phyloP scores from a whole-genome alignment of 1,140 invertebrate genomes.

The Neelides sp. region DNA sequence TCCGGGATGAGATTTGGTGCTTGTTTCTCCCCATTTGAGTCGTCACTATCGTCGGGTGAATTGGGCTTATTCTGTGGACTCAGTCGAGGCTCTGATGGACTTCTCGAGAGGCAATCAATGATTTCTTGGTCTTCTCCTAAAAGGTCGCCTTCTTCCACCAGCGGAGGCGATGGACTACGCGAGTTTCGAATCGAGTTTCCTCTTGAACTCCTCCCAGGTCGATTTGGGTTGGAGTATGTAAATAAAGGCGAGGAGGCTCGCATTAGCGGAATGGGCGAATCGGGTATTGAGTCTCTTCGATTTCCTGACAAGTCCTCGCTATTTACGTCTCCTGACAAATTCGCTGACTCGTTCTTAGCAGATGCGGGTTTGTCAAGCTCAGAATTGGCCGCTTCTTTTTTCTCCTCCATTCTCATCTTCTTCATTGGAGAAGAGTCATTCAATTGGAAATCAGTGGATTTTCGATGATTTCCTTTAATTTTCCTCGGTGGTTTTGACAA shows the following conservation, averaged over 20 bases:
- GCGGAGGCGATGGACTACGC: slow-evolving; percentile 13
- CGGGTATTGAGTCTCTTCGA: slow-evolving; percentile 1
- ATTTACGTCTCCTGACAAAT: background rate
- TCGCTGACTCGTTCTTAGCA: background rate
- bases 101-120: slow-evolving; percentile 22
- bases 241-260: slow-evolving; percentile 18
- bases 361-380: background rate
- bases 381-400: no score
- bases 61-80: slow-evolving; percentile 19
- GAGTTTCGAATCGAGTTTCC: slow-evolving; percentile 1
- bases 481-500: no score
- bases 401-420: no score
- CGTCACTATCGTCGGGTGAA: slow-evolving; percentile 2
- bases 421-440: no score
- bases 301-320: background rate
- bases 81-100: slow-evolving; percentile 14
- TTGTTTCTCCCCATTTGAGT: slow-evolving; percentile 5
- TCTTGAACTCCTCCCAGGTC: background rate
- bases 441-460: no score
- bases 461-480: no score
- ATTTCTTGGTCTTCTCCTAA: slow-evolving; percentile 30
- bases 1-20: slow-evolving; percentile 16
- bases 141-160: slow-evolving; percentile 7
- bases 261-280: slow-evolving; percentile 16
- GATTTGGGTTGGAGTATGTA: slow-evolving; percentile 15